Conservation (phyloP, 2,113 vertebrate genomes). For the Heptranchias perlo region DNA sequence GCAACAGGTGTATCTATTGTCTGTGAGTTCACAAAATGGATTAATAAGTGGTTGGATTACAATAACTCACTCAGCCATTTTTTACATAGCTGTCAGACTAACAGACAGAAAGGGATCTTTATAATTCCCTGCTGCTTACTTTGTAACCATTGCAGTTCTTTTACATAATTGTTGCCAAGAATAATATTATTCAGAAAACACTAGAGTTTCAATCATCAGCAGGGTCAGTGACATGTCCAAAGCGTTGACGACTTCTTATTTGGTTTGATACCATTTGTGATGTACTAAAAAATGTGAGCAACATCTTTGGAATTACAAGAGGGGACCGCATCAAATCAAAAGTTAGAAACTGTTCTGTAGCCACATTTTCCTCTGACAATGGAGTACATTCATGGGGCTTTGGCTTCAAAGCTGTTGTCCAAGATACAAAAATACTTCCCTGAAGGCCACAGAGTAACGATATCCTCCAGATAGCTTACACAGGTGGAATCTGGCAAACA, state of each 20-base stretch:
- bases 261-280: neutral
- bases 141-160: neutral
- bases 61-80: neutral
- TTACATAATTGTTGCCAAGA: neutral
- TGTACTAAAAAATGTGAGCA: neutral
- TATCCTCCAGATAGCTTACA: neutral
- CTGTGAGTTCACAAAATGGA: neutral
- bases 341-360: neutral
- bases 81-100: neutral
- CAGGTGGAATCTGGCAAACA: neutral
- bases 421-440: neutral
- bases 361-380: neutral
- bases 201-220: neutral
- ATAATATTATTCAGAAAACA: neutral
- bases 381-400: neutral
- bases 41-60: neutral
- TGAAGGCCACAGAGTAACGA: neutral
- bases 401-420: constrained; percentile 1
- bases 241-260: neutral
- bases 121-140: neutral
- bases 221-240: neutral
- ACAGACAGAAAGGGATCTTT: neutral
- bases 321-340: neutral
- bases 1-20: constrained; percentile 5
- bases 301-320: neutral